Base-by-base conservation (phyloP, 30 jellyfish, hydroid and myxozoan genomes). In the Mastigias papua region DNA sequence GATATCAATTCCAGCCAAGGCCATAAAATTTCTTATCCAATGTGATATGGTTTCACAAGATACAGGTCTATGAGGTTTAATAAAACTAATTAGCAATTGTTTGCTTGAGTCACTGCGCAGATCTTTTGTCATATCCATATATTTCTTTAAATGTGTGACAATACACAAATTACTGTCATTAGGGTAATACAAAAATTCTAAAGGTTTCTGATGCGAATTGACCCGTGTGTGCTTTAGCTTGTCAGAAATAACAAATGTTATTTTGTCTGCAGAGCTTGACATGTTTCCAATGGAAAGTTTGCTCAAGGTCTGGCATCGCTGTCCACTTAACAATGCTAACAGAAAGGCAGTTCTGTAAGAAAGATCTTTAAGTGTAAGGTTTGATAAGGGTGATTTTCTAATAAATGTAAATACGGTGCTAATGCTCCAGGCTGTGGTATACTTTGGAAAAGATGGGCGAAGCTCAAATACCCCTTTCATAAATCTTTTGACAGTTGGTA, bases 11-110 rank as follows among this genome's bases (percentile, higher is more conserved):
- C 54, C 54, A 4, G 54, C 54, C 54, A 42, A 15, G 13, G 54
- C 7, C 54, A 42, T 42, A 42, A 42, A 42, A 15, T 42, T 42
- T 15, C 13, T 42, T 8, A 15, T 42, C 54, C 85, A 73, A 29
- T 17, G 85, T 13, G 85, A 73, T 9, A 73, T 33, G 22, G 85
- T 73, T 9, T 73, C 85, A 4, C 70, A 26, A 0, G 78, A 73
- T 73, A 73, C 85, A 27, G 85, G 73, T 73, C 48, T 33, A 73
- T 73, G 70, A 15, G 85, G 71, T 27, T 48, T 35, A 17, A 73
- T 73, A 16, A 73, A 73, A 33, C 78, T 73, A 27, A 75, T 37
- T 10, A 50, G 73, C 26, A 75, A 29, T 50, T 75, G 86, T 27
- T 75, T 42, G 17, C 58, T 25, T 20, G 42, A 19, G n/a, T 30